phyloP scores from a whole-genome alignment of 2,888 invertebrate genomes.

The Bimastos eiseni region DNA sequence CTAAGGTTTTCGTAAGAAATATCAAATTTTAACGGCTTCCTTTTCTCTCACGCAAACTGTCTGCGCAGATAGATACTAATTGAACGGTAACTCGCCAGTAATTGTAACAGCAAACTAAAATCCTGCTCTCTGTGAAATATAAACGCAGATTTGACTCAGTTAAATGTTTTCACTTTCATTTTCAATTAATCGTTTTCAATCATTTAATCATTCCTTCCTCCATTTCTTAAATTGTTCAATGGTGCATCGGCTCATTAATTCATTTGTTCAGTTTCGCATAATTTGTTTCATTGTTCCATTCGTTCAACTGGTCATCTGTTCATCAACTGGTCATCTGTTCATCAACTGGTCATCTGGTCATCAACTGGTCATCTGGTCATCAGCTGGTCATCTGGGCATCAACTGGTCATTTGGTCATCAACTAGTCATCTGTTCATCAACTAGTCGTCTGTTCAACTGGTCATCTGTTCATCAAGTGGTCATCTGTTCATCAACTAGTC shows the following conservation, averaged over 20 bases:
- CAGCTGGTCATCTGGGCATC: neutral
- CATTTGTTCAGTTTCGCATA: neutral
- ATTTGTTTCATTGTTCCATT: too few species aligned
- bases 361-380: too few species aligned
- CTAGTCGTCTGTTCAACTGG: neutral
- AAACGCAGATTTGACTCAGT: neutral
- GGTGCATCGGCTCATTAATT: neutral
- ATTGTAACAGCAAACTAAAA: neutral
- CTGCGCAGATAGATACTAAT: neutral
- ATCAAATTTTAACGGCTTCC: neutral
- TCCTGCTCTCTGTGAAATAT: neutral
- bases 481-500: neutral
- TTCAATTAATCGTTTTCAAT: too few species aligned
- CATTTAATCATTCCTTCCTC: neutral
- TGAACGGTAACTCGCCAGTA: neutral
- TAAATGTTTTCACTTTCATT: neutral
- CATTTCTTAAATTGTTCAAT: neutral
- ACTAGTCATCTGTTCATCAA: neutral
- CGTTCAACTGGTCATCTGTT: too few species aligned
- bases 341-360: too few species aligned
- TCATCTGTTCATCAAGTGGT: neutral
- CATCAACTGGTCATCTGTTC: too few species aligned
- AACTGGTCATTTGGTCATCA: neutral
- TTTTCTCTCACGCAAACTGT: neutral
- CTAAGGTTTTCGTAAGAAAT: neutral